Evolutionary conservation across 2,888 invertebrate species (phyloP).

Genomic region (Synergus umbraculus): DNA sequence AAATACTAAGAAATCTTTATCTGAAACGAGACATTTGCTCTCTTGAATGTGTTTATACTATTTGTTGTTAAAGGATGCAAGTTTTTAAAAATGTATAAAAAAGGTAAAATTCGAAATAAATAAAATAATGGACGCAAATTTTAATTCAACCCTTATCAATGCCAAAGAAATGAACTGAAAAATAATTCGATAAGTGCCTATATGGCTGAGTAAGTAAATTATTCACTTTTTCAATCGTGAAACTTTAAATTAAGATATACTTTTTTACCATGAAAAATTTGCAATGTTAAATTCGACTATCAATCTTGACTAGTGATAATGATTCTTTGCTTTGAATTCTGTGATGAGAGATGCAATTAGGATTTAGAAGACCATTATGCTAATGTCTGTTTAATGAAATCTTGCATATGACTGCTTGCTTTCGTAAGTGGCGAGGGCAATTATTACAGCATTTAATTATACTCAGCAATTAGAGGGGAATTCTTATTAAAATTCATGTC

Average conservation of each 20-base stretch:
- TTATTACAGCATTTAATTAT: conserved; percentile 30
- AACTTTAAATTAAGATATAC: neutral
- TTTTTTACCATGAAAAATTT: neutral
- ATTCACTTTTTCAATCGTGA: neutral
- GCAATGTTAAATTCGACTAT: neutral
- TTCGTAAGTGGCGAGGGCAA: conserved; percentile 3
- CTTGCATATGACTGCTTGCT: neutral
- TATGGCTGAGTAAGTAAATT: neutral
- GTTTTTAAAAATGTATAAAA: neutral
- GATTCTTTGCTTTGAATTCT: neutral
- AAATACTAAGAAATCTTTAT: conserved; percentile 37
- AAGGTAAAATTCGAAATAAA: neutral
- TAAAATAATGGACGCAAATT: neutral
- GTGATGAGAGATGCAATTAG: neutral
- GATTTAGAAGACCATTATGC: conserved; percentile 11
- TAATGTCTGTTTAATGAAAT: conserved; percentile 18
- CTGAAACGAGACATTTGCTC: neutral
- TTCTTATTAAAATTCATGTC: conserved; percentile 18
- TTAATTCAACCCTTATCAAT: neutral
- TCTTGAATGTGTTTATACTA: neutral
- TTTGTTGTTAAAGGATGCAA: neutral
- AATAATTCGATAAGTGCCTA: neutral
- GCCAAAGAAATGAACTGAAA: neutral
- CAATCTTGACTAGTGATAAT: neutral
- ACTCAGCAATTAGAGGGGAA: neutral